phyloP scores from a whole-genome alignment of 2,888 invertebrate genomes.

The Glaucopsyche alexis region DNA sequence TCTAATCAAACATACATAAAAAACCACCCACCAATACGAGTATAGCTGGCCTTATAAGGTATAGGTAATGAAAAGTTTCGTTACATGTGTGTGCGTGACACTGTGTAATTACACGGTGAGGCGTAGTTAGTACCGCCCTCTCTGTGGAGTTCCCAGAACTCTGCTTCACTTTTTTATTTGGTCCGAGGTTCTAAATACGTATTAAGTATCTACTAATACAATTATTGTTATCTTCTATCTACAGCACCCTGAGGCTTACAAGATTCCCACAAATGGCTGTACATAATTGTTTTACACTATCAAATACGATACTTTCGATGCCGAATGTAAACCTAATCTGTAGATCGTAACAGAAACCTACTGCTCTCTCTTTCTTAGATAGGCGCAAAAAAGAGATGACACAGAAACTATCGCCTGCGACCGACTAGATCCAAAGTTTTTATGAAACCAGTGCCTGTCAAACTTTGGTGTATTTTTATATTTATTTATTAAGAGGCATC shows the following conservation, averaged over 20 bases:
- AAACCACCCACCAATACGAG: too few relatives aligned
- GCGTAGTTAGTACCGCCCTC: too few relatives aligned
- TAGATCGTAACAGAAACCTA: constrained; percentile 26
- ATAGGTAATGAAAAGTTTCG: too few relatives aligned
- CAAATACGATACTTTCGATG: constrained; percentile 2
- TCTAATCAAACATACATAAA: too few relatives aligned
- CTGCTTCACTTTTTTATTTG: too few relatives aligned
- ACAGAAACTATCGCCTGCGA: constrained; percentile 4
- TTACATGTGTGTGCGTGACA: too few relatives aligned
- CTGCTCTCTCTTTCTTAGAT: constrained; percentile 1
- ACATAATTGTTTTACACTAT: constrained; percentile 11
- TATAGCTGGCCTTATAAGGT: too few relatives aligned
- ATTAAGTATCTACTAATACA: not conserved
- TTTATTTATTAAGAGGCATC: not conserved
- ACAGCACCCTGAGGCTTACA: constrained; percentile 4
- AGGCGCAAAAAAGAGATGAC: constrained; percentile 26
- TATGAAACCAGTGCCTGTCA: not conserved
- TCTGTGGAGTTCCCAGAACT: too few relatives aligned
- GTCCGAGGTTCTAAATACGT: too few relatives aligned
- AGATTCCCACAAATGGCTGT: constrained; percentile 3
- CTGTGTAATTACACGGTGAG: too few relatives aligned
- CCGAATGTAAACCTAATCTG: constrained; percentile 3
- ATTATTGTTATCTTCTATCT: not conserved
- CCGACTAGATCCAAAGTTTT: constrained; percentile 10
- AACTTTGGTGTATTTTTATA: not conserved